phyloP scores from a whole-genome alignment of 1,140 invertebrate species.

The Sarcophaga peregrina region DNA sequence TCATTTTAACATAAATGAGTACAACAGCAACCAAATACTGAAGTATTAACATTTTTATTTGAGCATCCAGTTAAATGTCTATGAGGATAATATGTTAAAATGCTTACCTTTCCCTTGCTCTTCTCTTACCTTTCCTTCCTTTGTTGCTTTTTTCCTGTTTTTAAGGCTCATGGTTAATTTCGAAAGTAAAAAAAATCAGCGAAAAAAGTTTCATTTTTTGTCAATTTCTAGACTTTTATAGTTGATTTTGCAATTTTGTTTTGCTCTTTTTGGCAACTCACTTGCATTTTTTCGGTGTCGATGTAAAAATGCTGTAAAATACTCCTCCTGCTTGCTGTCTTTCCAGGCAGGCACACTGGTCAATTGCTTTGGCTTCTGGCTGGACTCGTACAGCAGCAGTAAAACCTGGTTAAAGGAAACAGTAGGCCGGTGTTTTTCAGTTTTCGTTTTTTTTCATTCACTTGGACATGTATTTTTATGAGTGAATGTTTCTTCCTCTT shows the following conservation, averaged over 20 bases:
- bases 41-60: background rate
- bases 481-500: background rate
- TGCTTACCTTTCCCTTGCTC: too few relatives aligned
- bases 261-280: slow-evolving; percentile 33
- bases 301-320: background rate
- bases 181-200: too few relatives aligned
- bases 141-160: too few relatives aligned
- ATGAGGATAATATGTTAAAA: background rate
- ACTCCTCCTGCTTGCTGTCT: background rate
- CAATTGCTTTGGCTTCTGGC: slow-evolving; percentile 37
- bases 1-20: background rate
- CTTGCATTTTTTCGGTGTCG: slow-evolving; percentile 12
- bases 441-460: background rate
- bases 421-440: background rate
- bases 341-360: slow-evolving; percentile 10
- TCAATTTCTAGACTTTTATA: slow-evolving; percentile 25
- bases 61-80: slow-evolving; percentile 20
- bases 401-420: background rate
- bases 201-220: background rate
- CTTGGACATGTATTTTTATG: slow-evolving; percentile 25
- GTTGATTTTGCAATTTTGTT: background rate
- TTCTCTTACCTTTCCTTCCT: too few relatives aligned
- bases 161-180: too few relatives aligned
- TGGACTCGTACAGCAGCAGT: background rate
- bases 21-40: background rate